These are phyloP conservation scores for Synergus umbraculus DNA, from an alignment of 2,888 invertebrate genomes.

Conservation along the genomic window DNA sequence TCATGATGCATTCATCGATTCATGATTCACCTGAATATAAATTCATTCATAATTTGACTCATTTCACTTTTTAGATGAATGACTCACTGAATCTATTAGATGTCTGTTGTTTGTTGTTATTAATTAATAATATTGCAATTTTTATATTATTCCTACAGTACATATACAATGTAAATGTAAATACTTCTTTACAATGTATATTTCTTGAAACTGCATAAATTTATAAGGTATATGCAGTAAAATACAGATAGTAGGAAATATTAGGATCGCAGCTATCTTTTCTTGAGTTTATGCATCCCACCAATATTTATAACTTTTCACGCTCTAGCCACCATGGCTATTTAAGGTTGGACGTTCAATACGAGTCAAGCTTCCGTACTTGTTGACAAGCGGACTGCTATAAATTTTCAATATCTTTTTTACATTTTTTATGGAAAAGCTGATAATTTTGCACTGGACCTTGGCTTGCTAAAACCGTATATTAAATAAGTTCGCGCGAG, in stretches of 20 bases:
- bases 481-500: conserved; percentile 9
- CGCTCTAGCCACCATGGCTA: conserved; percentile 42
- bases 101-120: not conserved
- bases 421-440: conserved; percentile 11
- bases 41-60: not conserved
- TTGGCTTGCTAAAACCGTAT: conserved; percentile 4
- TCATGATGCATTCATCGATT: not conserved
- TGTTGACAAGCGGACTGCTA: conserved; percentile 34
- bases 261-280: not conserved
- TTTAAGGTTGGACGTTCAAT: conserved; percentile 42
- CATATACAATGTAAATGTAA: not conserved
- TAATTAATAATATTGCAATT: not conserved
- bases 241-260: conserved; percentile 8
- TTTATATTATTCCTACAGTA: not conserved
- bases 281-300: conserved; percentile 10
- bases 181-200: not conserved
- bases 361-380: conserved; percentile 18
- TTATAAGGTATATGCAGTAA: not conserved
- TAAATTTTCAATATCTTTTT: conserved; percentile 42
- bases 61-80: not conserved
- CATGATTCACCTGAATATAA: not conserved
- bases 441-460: conserved; percentile 28
- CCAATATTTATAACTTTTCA: conserved; percentile 37
- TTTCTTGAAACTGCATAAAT: not conserved
- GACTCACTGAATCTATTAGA: not conserved